Evolutionary conservation across 1,140 invertebrate genomes (phyloP), one percentile per base, ranked within the genome.

Genomic region (Ylistrum balloti): DNA sequence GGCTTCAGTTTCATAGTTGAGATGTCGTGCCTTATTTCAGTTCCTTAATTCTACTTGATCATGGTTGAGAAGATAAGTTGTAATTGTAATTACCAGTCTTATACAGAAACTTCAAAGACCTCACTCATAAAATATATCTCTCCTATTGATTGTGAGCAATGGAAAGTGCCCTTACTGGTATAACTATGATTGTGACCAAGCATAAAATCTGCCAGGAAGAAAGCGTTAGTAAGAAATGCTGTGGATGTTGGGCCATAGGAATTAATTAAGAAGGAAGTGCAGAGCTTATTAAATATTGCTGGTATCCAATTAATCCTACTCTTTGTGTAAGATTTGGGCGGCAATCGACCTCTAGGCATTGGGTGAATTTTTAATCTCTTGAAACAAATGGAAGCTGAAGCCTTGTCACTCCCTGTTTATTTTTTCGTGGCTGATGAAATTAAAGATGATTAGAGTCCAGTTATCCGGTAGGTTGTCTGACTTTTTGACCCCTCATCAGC

Each of bases 341-440:
- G 56, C 56, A 28, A 74, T 22, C 22, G 56, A 74, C 56, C 56
- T 74, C 56, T 74, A 74, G 56, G 56, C 56, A 74, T 74, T 11
- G 22, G 56, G 56, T 74, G 56, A 74, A 74, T 74, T 74, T 74
- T 74, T 74, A 74, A 74, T 74, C 56, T 74, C 56, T 74, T 74
- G 56, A 89, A 86, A 89, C 85, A 85, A 89, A 89, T 89, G 38
- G 41, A 89, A 89, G 74, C 74, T 86, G 88, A 89, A 89, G 88
- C 33, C 88, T 38, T 89, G 88, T 89, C 88, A 86, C 85, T 89
- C 86, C 88, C 85, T 85, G 56, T 89, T 86, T 41, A 89, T 85
- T 86, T 89, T 86, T 89, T 86, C 56, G 41, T 56, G 41, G 88
- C 86, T 89, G 88, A 89, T 89, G 88, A 89, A 86, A 86, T 89